Evolutionary conservation across 2,113 vertebrate genomes (phyloP).

Genomic region (Rallus limicola): DNA sequence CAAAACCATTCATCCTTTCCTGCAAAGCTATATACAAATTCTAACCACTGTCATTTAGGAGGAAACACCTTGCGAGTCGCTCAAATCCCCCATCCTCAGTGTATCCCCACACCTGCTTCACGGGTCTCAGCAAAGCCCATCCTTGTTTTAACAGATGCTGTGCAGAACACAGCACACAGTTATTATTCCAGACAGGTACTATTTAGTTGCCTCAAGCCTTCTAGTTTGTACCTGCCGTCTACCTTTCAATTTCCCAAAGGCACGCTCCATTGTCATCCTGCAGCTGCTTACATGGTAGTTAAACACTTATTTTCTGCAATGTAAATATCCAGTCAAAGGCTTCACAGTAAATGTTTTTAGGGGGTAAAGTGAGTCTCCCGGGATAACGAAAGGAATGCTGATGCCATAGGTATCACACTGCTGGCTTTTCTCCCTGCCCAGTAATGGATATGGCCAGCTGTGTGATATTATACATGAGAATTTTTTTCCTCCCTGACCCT

Average conservation of each 20-base stretch:
- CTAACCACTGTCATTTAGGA: neutral
- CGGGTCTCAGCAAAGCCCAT: neutral
- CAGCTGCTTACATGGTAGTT: neutral
- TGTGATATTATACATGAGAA: neutral
- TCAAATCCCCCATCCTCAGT: neutral
- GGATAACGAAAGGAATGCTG: neutral
- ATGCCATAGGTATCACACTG: neutral
- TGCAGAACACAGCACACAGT: neutral
- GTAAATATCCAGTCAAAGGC: neutral
- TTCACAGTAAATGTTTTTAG: neutral
- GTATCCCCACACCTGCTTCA: neutral
- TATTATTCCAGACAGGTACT: neutral
- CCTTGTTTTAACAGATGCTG: neutral
- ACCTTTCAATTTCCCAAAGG: constrained; percentile 11
- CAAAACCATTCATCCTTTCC: neutral
- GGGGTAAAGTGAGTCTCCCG: neutral
- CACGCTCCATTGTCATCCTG: neutral
- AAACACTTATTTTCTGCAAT: neutral
- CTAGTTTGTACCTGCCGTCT: neutral
- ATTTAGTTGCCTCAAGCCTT: neutral
- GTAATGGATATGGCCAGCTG: neutral
- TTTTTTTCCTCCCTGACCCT: neutral
- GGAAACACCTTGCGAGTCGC: neutral
- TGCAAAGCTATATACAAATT: neutral
- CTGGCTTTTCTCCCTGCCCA: neutral